Conservation (phyloP, 1,140 invertebrate genomes). For the Steinernema khuongi region DNA sequence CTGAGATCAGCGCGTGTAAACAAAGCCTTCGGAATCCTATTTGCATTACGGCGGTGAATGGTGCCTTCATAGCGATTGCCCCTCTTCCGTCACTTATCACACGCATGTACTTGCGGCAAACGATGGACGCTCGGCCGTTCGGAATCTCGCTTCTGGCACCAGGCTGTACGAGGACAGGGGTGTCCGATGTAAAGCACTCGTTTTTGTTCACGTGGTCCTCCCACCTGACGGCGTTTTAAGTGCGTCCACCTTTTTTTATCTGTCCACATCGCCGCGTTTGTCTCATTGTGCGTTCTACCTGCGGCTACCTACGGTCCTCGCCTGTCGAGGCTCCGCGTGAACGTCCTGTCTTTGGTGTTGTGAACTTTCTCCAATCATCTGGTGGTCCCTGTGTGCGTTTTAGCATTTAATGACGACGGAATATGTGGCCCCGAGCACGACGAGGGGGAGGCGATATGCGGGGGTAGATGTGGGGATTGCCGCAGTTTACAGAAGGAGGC, state of each 20-base stretch:
- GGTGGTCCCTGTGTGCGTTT: too few relatives aligned
- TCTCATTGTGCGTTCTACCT: too few relatives aligned
- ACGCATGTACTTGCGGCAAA: neutral
- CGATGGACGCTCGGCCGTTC: neutral
- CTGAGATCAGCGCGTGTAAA: neutral
- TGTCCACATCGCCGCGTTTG: neutral
- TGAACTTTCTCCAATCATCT: too few relatives aligned
- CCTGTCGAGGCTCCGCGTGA: too few relatives aligned
- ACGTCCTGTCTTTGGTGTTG: too few relatives aligned
- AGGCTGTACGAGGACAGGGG: too few relatives aligned
- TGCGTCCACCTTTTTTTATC: neutral
- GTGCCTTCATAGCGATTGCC: neutral
- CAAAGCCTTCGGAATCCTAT: neutral
- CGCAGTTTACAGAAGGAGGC: neutral
- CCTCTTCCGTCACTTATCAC: neutral
- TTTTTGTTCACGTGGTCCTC: neutral
- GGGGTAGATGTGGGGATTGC: neutral
- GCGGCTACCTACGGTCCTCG: too few relatives aligned
- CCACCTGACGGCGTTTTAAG: neutral
- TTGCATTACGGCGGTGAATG: conserved; percentile 2
- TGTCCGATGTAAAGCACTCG: neutral
- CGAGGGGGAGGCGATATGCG: neutral
- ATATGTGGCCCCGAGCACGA: neutral
- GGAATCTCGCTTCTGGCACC: neutral
- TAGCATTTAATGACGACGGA: conserved; percentile 1